Evolutionary conservation across 2,888 invertebrate species (phyloP).

Genomic region (Diarsia mendica): DNA sequence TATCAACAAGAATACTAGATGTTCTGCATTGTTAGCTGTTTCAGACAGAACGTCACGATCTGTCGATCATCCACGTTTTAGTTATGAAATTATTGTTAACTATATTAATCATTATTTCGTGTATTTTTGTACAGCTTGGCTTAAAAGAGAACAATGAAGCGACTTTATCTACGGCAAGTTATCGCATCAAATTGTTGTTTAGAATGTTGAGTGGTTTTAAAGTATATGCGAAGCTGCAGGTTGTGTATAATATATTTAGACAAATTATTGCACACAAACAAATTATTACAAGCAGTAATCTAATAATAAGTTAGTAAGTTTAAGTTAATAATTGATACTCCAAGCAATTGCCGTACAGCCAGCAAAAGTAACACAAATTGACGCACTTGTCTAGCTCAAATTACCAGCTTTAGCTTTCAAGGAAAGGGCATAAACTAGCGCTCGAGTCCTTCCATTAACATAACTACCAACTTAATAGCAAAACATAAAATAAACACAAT

Average conservation of each 20-base stretch:
- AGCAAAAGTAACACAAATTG: not conserved
- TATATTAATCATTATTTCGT: slow-evolving; percentile 11
- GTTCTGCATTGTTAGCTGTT: slow-evolving; percentile 29
- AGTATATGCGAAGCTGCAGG: not conserved
- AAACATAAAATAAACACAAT: slow-evolving; percentile 36
- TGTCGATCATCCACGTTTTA: slow-evolving; percentile 49
- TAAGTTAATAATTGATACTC: not conserved
- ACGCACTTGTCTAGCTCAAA: not conserved
- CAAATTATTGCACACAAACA: too few relatives aligned
- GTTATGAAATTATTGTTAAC: slow-evolving; percentile 39
- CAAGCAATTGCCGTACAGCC: not conserved
- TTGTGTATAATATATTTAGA: not conserved
- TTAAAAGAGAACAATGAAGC: slow-evolving; percentile 3
- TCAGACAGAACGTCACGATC: slow-evolving; percentile 54
- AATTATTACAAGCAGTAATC: too few relatives aligned
- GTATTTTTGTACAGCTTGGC: not conserved
- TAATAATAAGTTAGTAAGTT: too few relatives aligned
- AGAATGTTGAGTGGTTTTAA: not conserved
- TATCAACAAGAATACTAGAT: slow-evolving; percentile 13
- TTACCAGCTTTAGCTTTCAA: not conserved
- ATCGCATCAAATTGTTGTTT: not conserved
- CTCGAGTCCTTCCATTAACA: slow-evolving; percentile 15
- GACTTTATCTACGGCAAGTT: not conserved
- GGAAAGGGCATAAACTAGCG: slow-evolving; percentile 1
- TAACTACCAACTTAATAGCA: slow-evolving; percentile 15